These are phyloP conservation scores for Callipepla californica DNA, from an alignment of 2,113 vertebrate genomes.

Conservation along the genomic window DNA sequence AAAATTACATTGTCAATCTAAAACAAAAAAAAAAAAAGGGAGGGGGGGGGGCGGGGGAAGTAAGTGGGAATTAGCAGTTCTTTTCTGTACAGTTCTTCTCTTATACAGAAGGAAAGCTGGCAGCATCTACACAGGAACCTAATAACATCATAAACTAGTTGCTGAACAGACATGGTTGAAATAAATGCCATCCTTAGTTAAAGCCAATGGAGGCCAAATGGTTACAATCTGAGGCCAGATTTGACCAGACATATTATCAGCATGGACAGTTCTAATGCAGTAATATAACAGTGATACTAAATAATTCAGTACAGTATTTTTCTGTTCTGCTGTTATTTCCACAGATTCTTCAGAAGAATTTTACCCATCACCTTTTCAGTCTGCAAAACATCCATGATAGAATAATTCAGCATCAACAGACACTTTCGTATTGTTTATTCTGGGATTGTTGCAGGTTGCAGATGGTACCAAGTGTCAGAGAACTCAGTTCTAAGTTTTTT, in stretches of 20 bases:
- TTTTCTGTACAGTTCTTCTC: not conserved
- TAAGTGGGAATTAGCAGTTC: not conserved
- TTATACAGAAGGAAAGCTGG: not conserved
- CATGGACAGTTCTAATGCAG: not conserved
- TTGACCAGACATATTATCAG: not conserved
- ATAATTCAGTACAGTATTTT: not conserved
- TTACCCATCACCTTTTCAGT: not conserved
- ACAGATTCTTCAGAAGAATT: not conserved
- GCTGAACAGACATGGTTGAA: not conserved
- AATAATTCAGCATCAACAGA: not conserved
- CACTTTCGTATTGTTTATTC: not conserved
- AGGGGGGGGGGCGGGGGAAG: too few species aligned
- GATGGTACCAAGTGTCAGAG: not conserved
- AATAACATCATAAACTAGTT: not conserved
- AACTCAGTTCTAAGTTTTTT: not conserved
- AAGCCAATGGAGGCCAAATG: not conserved
- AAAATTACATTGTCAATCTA: accelerated
- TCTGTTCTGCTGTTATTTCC: not conserved
- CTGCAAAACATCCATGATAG: not conserved
- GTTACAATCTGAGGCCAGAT: not conserved
- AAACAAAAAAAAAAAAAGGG: too few species aligned
- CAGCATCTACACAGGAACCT: not conserved
- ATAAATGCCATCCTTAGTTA: accelerated
- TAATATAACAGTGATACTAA: not conserved
- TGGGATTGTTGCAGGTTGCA: not conserved